phyloP scores from a whole-genome alignment of 2,797 vertebrate genomes.

The Nasua narica region DNA sequence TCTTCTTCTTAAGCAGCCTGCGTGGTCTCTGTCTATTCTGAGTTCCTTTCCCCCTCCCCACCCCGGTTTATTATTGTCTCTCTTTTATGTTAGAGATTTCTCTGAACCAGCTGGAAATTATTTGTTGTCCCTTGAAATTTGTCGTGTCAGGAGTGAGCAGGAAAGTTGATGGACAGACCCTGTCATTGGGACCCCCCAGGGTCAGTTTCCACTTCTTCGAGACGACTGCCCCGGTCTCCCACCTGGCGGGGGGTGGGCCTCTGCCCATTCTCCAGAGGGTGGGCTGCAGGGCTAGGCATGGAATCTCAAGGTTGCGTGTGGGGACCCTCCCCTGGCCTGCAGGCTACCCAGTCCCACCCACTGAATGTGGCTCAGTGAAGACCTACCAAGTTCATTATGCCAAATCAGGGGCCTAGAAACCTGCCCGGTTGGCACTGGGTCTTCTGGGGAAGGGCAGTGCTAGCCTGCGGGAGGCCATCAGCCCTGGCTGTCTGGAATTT shows the following conservation, averaged over 20 bases:
- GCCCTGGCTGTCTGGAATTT: background rate
- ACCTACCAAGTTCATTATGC: background rate
- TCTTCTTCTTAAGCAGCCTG: background rate
- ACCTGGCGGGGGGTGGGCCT: accelerated
- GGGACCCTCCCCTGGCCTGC: background rate
- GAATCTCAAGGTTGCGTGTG: background rate
- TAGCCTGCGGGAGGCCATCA: background rate
- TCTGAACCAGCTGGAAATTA: background rate
- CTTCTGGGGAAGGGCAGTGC: background rate
- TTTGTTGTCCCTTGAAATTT: background rate
- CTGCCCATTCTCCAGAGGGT: background rate
- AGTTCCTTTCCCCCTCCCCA: background rate
- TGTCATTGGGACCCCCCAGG: accelerated
- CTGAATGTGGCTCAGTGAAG: background rate
- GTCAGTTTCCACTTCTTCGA: background rate
- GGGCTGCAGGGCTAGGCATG: too few relatives aligned
- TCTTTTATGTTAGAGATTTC: background rate
- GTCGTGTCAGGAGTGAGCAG: background rate
- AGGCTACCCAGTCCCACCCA: background rate
- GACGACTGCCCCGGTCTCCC: too few relatives aligned
- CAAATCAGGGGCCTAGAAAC: background rate
- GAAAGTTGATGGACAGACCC: background rate
- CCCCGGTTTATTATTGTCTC: background rate
- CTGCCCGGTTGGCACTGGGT: background rate
- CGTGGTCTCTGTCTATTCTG: background rate